Evolutionary conservation across 2,888 invertebrate species (phyloP).

Genomic region (Pseudanteris insignis): DNA sequence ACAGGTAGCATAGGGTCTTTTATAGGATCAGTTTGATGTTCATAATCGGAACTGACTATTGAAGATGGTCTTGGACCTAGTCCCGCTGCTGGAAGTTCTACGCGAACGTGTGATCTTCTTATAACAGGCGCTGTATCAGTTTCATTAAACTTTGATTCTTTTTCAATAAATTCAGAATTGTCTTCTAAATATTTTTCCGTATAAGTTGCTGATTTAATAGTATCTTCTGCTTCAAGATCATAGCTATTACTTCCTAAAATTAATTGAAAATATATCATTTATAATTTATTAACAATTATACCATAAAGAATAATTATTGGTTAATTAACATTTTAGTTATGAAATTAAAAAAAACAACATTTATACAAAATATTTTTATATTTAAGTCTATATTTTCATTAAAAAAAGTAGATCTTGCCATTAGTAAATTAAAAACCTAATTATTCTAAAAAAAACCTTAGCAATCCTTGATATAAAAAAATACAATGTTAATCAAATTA

Average conservation of each 20-base stretch:
- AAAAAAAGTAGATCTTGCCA: no score
- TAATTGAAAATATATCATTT: no score
- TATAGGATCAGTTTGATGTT: slow-evolving; percentile 57
- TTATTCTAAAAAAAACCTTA: no score
- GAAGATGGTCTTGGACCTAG: slow-evolving; percentile 74
- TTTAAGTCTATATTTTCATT: no score
- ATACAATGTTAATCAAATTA: no score
- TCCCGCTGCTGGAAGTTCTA: slow-evolving; percentile 74
- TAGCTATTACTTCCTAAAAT: slow-evolving; percentile 59
- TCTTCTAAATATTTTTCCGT: slow-evolving; percentile 53
- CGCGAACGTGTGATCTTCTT: slow-evolving; percentile 68
- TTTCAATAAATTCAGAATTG: slow-evolving; percentile 47
- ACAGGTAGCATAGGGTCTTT: slow-evolving; percentile 54
- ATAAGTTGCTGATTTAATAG: slow-evolving; percentile 53
- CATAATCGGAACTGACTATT: slow-evolving; percentile 71
- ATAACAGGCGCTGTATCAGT: slow-evolving; percentile 61
- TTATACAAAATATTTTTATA: no score
- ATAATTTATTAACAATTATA: no score
- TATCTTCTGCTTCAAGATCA: slow-evolving; percentile 59
- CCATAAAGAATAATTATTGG: no score
- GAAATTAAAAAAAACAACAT: no score
- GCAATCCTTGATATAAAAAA: no score
- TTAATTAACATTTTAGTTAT: no score
- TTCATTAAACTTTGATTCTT: slow-evolving; percentile 57
- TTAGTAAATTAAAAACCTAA: no score